Percentiles rank a stretch among this genome's conserved stretches.
Evolutionary conservation across 2,113 vertebrate genomes (phyloP).

Genomic region (Pongo pygmaeus): DNA sequence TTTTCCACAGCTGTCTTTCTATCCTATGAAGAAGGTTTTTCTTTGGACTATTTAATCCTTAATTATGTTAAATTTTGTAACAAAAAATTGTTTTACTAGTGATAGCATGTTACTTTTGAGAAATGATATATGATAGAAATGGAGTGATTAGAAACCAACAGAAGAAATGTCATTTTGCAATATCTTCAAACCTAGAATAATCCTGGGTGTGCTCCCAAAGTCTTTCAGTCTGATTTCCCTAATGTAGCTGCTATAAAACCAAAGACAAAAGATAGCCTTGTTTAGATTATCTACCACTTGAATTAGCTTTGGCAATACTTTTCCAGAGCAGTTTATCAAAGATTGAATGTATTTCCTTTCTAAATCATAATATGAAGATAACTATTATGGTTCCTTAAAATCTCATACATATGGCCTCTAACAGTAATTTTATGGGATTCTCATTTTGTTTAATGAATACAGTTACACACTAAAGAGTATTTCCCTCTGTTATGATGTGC

Average conservation of each 20-base stretch:
- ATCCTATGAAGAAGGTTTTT: background rate
- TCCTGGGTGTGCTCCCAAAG: background rate
- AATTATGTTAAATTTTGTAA: background rate
- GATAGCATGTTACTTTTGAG: background rate
- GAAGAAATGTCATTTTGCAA: background rate
- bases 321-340: background rate
- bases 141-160: background rate
- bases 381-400: background rate
- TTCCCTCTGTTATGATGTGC: background rate
- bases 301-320: background rate
- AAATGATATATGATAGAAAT: background rate
- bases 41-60: background rate
- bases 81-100: background rate
- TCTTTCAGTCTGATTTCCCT: background rate
- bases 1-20: background rate
- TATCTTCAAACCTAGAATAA: background rate
- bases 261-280: background rate
- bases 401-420: background rate
- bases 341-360: background rate
- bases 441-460: conserved; percentile 16
- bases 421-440: background rate
- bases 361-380: background rate
- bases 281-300: background rate
- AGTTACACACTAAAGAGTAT: background rate
- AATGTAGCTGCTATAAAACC: background rate